Conservation (phyloP, 2,113 vertebrate genomes). For the Raja brachyura region DNA sequence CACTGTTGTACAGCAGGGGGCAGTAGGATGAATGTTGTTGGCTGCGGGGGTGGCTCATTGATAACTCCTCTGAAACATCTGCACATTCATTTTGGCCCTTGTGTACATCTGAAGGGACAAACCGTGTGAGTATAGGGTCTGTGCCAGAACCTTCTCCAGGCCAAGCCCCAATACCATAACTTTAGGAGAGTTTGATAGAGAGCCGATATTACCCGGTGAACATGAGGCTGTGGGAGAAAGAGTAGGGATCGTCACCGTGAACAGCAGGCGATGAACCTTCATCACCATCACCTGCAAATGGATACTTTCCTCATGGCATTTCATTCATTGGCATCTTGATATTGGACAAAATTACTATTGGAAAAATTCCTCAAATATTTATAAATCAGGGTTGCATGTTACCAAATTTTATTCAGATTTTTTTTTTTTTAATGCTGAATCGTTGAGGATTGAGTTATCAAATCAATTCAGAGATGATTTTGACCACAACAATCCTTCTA, state of each 20-base stretch:
- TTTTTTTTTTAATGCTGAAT: neutral
- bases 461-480: too few relatives aligned
- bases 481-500: neutral
- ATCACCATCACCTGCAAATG: neutral
- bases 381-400: neutral
- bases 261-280: conserved; percentile 19
- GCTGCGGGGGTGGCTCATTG: neutral
- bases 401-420: neutral
- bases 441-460: neutral
- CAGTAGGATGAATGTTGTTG: neutral
- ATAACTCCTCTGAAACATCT: neutral
- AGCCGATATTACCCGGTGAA: neutral
- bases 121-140: neutral
- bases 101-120: neutral
- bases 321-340: neutral
- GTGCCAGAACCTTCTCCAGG: neutral
- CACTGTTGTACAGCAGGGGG: neutral
- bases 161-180: neutral
- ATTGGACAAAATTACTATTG: neutral
- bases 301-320: neutral
- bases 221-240: neutral
- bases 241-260: neutral
- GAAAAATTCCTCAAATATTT: neutral
- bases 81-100: neutral
- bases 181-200: neutral